Evolutionary conservation across 2,113 vertebrate genomes (phyloP), one percentile per base, ranked within the genome.

Genomic region (Oceanodroma tethys): DNA sequence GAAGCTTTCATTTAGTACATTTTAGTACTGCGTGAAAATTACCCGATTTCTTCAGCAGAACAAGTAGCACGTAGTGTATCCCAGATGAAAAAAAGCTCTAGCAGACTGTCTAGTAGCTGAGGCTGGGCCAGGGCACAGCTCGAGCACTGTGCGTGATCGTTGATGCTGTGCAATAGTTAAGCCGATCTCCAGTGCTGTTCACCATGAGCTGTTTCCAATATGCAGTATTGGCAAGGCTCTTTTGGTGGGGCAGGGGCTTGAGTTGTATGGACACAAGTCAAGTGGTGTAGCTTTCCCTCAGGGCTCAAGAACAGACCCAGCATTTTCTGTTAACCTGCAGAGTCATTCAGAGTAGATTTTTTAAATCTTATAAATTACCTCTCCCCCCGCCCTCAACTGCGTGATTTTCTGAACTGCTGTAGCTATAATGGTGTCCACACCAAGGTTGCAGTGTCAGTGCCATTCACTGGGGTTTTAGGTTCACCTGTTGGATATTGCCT

Each of bases 241-340:
- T 59, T 4, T 22, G 29, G 23, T 72, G 30, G 40, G 34, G 14
- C 62, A 30, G 78, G 38, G n/a, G 11, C 47, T 75, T 34, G n/a
- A 38, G 59, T n/a, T 0, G 0, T 32, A 11, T 7, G 26, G 32
- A 16, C n/a, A 20, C 13, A 6, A 52, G 58, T 16, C 0, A 0
- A 36, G 47, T 3, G 12, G 9, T 3, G 0, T 29, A 45, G 38
- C 55, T 84, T 71, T 75, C 25, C 50, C 20, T 86, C 32, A 4
- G 48, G 30, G 29, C 62, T 83, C 6, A 0, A 76, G 20, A 76
- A 62, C 0, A 73, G 66, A 10, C 58, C 58, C 75, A 56, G 19
- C 30, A 26, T 87, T 84, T 94, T 86, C 56, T 87, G 38, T 70
- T 81, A n/a, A 45, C 27, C 12, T 62, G 26, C 42, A 59, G 42